Evolutionary conservation across 2,888 invertebrate genomes (phyloP), one percentile per base, ranked within the genome.

Genomic region (Stenodema calcarata): DNA sequence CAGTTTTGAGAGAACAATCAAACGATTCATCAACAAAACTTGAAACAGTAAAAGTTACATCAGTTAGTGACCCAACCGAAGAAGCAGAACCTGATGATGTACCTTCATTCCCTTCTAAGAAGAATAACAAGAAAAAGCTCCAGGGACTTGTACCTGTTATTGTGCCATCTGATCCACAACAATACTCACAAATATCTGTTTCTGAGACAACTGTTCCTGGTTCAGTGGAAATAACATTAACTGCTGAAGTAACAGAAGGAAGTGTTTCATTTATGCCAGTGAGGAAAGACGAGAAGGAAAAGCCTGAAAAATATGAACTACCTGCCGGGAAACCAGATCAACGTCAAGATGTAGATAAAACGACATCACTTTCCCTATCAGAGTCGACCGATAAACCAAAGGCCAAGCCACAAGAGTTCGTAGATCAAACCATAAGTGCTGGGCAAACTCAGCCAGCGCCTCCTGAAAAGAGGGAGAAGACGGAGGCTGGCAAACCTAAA

Each of bases 251-350:
- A 50, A 9, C 14, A 35, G 0, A 41, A 1, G 18, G 85, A 16
- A 70, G 47, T 0, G 93, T 7, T 4, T 35, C 35, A 35, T 35
- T 93, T 88, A 92, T 93, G 89, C 92, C 92, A 11, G 91, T 92
- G n/a, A 92, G 96, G 1, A 92, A 93, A 87, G 92, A 94, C 81
- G 93, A 70, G 9, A 86, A 80, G 35, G 75, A 81, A 47, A 23
- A 11, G 23, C 62, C 18, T 23, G 54, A 7, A 18, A 62, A 62
- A 27, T 9, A 2, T 23, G 62, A 62, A 62, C 23, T 11, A 7
- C 23, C 23, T 62, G 0, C 23, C 7, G 7, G 7, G 35, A 35
- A 35, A 35, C 35, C 2, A 35, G 35, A 35, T 35, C 35, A 35
- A 35, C 35, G 2, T 35, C 35, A 35, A 35, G 7, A 35, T 35